phyloP scores from a whole-genome alignment of 2,797 vertebrate genomes.

The Otolemur crassicaudatus region DNA sequence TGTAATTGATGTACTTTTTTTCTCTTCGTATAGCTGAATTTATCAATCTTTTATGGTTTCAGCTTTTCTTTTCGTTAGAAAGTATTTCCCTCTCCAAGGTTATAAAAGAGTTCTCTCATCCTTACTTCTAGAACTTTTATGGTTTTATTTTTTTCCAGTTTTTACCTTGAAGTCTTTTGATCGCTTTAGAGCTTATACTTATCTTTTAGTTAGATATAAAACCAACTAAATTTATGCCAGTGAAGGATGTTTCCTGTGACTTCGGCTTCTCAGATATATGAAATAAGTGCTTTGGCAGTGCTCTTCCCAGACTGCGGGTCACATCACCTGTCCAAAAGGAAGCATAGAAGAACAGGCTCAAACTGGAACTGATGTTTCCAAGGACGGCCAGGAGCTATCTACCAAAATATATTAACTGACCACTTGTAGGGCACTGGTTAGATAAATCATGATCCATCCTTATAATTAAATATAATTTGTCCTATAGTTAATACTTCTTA shows the following conservation, averaged over 20 bases:
- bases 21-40: not conserved
- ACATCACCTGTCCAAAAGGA: not conserved
- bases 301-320: not conserved
- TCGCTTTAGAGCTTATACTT: not conserved
- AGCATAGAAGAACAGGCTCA: not conserved
- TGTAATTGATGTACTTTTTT: not conserved
- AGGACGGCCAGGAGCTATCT: not conserved
- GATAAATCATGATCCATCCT: not conserved
- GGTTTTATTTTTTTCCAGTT: not conserved
- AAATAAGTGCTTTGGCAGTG: not conserved
- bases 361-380: not conserved
- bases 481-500: not conserved
- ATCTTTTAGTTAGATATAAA: not conserved
- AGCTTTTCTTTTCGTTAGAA: not conserved
- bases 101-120: not conserved
- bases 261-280: not conserved
- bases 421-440: not conserved
- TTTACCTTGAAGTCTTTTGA: not conserved
- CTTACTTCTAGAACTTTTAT: not conserved
- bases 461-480: not conserved
- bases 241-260: not conserved
- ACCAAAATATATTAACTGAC: not conserved
- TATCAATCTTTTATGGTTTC: not conserved
- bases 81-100: not conserved
- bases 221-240: not conserved